Conservation (phyloP, 1,140 invertebrate genomes). For the Trypoxylus dichotomus region DNA sequence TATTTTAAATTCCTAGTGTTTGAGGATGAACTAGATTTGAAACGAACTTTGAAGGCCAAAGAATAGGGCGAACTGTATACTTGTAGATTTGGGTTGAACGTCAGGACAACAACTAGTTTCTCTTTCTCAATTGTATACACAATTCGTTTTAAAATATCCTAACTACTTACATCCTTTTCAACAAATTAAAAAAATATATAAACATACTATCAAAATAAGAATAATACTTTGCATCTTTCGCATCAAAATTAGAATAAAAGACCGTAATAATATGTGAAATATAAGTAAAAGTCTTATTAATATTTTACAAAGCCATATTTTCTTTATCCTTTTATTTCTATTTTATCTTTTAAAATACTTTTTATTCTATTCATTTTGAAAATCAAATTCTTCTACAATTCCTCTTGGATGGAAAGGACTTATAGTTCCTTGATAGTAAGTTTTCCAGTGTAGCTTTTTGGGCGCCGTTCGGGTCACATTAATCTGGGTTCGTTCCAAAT, state of each 20-base stretch:
- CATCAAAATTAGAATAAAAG: neutral
- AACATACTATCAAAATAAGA: neutral
- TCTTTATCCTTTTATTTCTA: neutral
- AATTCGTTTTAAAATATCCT: no score
- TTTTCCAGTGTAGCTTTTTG: conserved; percentile 32
- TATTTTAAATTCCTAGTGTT: no score
- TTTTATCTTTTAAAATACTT: neutral
- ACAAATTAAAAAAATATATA: no score
- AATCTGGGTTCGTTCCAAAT: neutral
- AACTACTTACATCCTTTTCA: no score
- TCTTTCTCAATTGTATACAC: no score
- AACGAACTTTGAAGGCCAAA: no score
- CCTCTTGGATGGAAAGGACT: conserved; percentile 33
- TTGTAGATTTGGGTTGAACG: no score
- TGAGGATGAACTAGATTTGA: no score
- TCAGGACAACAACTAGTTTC: no score
- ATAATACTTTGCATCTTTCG: neutral
- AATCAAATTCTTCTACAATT: conserved; percentile 35
- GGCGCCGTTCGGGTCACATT: neutral
- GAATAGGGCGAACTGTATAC: no score
- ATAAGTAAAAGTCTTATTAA: neutral
- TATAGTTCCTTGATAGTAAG: conserved; percentile 34
- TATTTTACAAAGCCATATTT: neutral
- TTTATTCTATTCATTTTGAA: neutral
- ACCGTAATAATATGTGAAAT: neutral